Base-by-base conservation (phyloP, 2,888 invertebrate genomes). In the Tetramorium bicarinatum region DNA sequence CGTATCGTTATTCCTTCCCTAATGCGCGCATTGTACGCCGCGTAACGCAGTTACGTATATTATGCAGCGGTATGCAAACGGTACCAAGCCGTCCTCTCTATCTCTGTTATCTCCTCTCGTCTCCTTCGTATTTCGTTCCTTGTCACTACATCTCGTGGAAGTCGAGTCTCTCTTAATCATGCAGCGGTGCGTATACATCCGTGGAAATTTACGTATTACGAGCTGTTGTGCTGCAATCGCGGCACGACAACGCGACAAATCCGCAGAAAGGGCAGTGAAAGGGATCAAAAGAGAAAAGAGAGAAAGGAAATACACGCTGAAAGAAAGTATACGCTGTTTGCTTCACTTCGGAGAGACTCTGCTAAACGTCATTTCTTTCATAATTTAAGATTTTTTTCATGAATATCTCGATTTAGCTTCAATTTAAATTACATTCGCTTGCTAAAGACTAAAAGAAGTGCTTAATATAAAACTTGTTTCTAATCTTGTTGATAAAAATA, bases 1-100 rank as follows among this genome's bases (percentile, higher is more conserved):
- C 82, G 80, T 85, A 82, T 88, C 88, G 85, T 89, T 89, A 85
- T 85, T 87, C 75, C 61, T 54, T 62, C 44, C 69, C 84, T 86
- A 87, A 86, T 79, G 75, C 66, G 80, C 25, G 82, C 82, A 81
- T 69, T 84, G 85, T 82, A 80, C 61, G 71, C 66, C 81, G 82
- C 82, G 86, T 87, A 88, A 88, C 86, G 90, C 83, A 86, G 80
- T 83, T 71, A 71, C 41, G n/a, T 77, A 41, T 77, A 54, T 77
- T 77, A 54, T 29, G 41, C 77, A 38, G 41, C 21, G 38, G 52
- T 71, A 77, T 77, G 54, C 54, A 77, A 44, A 52, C 52, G 41
- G 54, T 41, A 52, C n/a, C 72, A 71, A 71, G 25, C 71, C 38
- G 72, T 41, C 52, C 77, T 49, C 52, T 54, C 71, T 41, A 18